Percentiles rank a stretch among this genome's conserved stretches.
phyloP scores from a whole-genome alignment of 2,888 invertebrate genomes.

The Microplitis manilae region DNA sequence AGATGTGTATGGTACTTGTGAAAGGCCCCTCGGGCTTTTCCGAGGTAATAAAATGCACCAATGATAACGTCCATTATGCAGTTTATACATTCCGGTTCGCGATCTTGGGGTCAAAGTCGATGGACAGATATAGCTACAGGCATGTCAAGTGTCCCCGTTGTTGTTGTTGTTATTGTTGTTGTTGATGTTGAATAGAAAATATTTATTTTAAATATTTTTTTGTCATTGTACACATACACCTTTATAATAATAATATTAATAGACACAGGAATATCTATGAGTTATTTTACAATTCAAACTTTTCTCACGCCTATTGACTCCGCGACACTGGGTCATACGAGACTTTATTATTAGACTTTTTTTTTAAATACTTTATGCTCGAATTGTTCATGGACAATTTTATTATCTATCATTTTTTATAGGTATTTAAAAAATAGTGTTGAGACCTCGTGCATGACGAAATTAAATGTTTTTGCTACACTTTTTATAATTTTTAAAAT shows the following conservation, averaged over 20 bases:
- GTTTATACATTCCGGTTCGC: constrained; percentile 35
- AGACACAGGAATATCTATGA: neutral
- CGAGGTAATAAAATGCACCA: constrained; percentile 58
- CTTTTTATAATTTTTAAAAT: neutral
- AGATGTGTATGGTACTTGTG: constrained; percentile 27
- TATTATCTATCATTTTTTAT: neutral
- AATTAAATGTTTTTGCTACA: neutral
- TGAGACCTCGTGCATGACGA: neutral
- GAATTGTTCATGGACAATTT: neutral
- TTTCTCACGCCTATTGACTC: neutral
- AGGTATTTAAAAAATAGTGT: neutral
- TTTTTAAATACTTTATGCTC: neutral
- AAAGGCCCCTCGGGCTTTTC: constrained; percentile 47
- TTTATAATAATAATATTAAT: neutral
- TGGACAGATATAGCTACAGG: constrained; percentile 22
- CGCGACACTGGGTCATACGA: neutral
- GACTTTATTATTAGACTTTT: neutral
- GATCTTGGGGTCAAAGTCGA: constrained; percentile 35
- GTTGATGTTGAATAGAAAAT: neutral
- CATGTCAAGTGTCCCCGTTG: constrained; percentile 25
- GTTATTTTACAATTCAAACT: neutral
- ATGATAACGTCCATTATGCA: constrained; percentile 45
- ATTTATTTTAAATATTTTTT: neutral
- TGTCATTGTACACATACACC: neutral
- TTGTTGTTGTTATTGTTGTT: constrained; percentile 11